Percentiles rank a stretch among this genome's conserved stretches.
phyloP scores from a whole-genome alignment of 2,113 vertebrate species.

The Actenoides lindsayi region DNA sequence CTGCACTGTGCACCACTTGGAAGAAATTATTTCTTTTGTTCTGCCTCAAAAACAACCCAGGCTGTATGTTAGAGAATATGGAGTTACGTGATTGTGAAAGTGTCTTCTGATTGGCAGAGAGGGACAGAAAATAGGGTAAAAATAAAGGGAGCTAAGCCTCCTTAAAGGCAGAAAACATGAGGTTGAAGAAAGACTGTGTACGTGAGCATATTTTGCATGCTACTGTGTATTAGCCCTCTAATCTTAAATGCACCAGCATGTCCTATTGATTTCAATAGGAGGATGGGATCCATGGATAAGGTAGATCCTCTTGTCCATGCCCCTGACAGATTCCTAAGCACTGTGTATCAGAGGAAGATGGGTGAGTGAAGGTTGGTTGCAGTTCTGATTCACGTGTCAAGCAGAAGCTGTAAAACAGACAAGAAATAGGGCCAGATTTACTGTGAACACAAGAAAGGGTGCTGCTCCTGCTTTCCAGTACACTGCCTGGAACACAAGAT shows the following conservation, averaged over 20 bases:
- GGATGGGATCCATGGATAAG: background rate
- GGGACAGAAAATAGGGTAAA: background rate
- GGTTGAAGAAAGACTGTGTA: background rate
- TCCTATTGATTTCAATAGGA: background rate
- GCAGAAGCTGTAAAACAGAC: background rate
- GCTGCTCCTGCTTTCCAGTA: background rate
- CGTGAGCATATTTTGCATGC: background rate
- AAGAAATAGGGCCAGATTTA: background rate
- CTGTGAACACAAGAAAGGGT: background rate
- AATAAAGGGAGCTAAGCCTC: background rate
- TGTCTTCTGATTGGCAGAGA: background rate
- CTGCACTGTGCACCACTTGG: constrained; percentile 29
- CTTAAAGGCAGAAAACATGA: background rate
- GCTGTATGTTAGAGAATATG: background rate
- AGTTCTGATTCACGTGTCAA: background rate
- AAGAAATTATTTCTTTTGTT: constrained; percentile 37
- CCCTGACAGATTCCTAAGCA: background rate
- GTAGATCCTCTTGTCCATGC: background rate
- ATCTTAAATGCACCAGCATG: background rate
- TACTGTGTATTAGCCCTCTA: background rate
- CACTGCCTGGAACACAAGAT: background rate
- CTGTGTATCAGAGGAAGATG: background rate
- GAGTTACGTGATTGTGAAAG: background rate
- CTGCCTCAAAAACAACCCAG: background rate
- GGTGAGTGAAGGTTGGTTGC: background rate